These are phyloP conservation scores for Speoplatyrhinus poulsoni DNA, from an alignment of 2,113 vertebrate species.

Conservation along the genomic window DNA sequence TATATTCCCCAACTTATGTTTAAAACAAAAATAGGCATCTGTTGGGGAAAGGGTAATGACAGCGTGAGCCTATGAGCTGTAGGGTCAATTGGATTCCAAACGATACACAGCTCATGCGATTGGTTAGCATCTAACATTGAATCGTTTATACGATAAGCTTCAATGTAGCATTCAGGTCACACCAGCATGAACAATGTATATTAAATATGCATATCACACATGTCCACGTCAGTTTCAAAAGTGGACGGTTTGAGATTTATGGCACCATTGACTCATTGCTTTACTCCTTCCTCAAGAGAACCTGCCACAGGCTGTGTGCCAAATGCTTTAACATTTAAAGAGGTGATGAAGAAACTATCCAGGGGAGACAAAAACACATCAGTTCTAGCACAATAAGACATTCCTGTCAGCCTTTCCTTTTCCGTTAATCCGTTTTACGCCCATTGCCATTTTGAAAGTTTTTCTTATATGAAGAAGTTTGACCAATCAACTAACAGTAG, in stretches of 20 bases:
- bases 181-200: constrained; percentile 48
- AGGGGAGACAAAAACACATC: constrained; percentile 86
- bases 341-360: constrained; percentile 96
- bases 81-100: neutral
- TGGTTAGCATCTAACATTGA: constrained; percentile 48
- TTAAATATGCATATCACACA: constrained; percentile 73
- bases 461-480: constrained; percentile 27
- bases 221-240: constrained; percentile 76
- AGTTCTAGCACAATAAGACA: constrained; percentile 69
- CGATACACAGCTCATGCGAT: constrained; percentile 37
- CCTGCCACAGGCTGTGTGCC: constrained; percentile 83
- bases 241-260: constrained; percentile 84
- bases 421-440: constrained; percentile 32
- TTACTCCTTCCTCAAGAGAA: constrained; percentile 85
- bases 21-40: too few relatives aligned
- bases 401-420: constrained; percentile 43
- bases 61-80: too few relatives aligned
- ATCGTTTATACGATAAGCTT: constrained; percentile 38
- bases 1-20: too few relatives aligned
- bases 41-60: too few relatives aligned
- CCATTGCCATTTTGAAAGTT: constrained; percentile 36
- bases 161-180: constrained; percentile 47
- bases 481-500: constrained; percentile 26
- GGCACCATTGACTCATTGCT: constrained; percentile 79
- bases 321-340: constrained; percentile 96